Percentiles rank a stretch among this genome's conserved stretches.
phyloP scores from a whole-genome alignment of 2,888 invertebrate genomes.

The Unio pictorum region DNA sequence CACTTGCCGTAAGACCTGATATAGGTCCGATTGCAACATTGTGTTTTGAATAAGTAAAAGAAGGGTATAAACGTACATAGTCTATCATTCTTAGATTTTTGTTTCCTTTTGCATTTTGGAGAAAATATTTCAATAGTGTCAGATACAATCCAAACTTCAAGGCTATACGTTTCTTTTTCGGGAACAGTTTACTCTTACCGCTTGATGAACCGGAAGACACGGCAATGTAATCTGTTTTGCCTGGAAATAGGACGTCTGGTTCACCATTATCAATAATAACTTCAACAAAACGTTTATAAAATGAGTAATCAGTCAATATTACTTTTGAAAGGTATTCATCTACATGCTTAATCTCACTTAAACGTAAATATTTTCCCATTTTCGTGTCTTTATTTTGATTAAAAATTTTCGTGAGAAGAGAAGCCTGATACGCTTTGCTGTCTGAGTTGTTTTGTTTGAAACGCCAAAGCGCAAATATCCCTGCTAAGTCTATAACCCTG shows the following conservation, averaged over 20 bases:
- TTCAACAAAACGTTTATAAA: slow-evolving; percentile 17
- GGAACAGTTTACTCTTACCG: slow-evolving; percentile 29
- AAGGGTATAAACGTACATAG: slow-evolving; percentile 12
- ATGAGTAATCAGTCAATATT: slow-evolving; percentile 21
- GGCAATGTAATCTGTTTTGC: slow-evolving; percentile 27
- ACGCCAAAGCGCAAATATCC: slow-evolving; percentile 10
- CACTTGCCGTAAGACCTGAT: slow-evolving; percentile 17
- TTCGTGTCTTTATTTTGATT: slow-evolving; percentile 20
- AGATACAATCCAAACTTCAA: slow-evolving; percentile 13
- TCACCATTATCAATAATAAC: slow-evolving; percentile 14
- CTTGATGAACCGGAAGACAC: slow-evolving; percentile 35
- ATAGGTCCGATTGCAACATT: slow-evolving; percentile 28
- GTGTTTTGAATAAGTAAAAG: slow-evolving; percentile 10
- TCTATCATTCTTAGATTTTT: slow-evolving; percentile 23
- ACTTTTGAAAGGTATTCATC: slow-evolving; percentile 12
- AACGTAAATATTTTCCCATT: slow-evolving; percentile 6
- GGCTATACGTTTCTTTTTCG: slow-evolving; percentile 20
- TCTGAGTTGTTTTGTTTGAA: slow-evolving; percentile 13
- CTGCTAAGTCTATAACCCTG: slow-evolving; percentile 11
- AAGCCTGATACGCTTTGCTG: slow-evolving; percentile 15
- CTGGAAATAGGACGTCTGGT: slow-evolving; percentile 33
- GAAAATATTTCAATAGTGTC: slow-evolving; percentile 18
- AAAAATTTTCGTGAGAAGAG: slow-evolving; percentile 14
- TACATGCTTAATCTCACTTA: slow-evolving; percentile 3
- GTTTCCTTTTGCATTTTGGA: slow-evolving; percentile 18